A percentile compares a stretch with the other conserved stretches of the same genome.
Evolutionary conservation across 2,113 vertebrate genomes (phyloP).

Genomic region (Helogale parvula): DNA sequence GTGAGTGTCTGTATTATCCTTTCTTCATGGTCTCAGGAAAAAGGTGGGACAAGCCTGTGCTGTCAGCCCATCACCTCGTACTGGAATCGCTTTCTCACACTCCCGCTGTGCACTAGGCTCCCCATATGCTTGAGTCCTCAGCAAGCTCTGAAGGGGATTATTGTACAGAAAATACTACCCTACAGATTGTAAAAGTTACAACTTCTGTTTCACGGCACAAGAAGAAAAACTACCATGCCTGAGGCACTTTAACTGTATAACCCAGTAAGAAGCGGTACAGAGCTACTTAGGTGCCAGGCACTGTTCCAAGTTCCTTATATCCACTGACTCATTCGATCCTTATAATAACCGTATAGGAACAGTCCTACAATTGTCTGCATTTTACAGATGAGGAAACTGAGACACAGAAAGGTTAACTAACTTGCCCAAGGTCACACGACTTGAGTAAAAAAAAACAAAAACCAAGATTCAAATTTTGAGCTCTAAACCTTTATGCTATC

Average conservation of each 20-base stretch:
- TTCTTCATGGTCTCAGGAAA: neutral
- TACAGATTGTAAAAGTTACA: neutral
- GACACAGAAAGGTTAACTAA: neutral
- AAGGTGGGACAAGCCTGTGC: neutral
- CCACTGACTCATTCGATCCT: neutral
- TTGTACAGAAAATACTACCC: neutral
- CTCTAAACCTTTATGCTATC: neutral
- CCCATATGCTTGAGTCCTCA: neutral
- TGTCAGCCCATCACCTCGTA: neutral
- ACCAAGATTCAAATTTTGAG: neutral
- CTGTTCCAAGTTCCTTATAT: neutral
- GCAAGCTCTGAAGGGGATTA: neutral
- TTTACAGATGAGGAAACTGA: neutral
- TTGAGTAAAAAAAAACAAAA: neutral
- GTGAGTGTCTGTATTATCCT: neutral
- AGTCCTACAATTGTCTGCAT: neutral
- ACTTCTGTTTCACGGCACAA: neutral
- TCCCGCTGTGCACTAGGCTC: neutral
- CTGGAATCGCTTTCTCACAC: neutral
- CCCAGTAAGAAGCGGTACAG: neutral
- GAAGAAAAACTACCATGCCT: neutral
- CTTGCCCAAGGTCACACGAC: neutral
- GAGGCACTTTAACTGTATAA: neutral
- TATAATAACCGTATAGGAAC: neutral
- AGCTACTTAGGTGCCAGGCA: neutral